phyloP scores from a whole-genome alignment of 2,113 vertebrate species.

The Dasyurus viverrinus region DNA sequence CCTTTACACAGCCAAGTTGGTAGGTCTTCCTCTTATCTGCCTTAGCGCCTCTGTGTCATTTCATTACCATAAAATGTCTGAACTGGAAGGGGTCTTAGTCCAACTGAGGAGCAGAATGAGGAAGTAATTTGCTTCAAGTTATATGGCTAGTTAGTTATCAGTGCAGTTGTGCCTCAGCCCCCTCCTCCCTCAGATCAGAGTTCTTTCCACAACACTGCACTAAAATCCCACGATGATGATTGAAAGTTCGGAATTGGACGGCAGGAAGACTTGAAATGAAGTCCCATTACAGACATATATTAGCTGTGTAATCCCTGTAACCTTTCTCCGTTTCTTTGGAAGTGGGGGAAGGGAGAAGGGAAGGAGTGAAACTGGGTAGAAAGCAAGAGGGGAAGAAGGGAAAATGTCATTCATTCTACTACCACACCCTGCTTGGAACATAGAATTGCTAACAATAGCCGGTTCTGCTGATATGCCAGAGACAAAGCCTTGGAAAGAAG shows the following conservation, averaged over 20 bases:
- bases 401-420: background rate
- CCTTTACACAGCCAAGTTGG: background rate
- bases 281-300: too few species aligned
- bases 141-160: background rate
- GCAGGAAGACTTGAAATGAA: too few species aligned
- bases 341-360: background rate
- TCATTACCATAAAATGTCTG: background rate
- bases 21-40: background rate
- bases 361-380: background rate
- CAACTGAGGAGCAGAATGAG: background rate
- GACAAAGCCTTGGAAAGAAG: background rate
- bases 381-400: background rate
- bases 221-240: too few species aligned
- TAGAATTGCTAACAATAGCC: background rate
- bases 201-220: background rate
- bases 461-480: background rate
- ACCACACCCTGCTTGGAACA: background rate
- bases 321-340: background rate
- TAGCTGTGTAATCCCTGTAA: background rate
- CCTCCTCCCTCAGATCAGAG: background rate
- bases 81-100: background rate
- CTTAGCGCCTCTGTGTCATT: background rate
- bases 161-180: background rate
- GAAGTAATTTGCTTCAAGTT: background rate
- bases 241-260: too few species aligned